These are phyloP conservation scores for Palloptera scutellata DNA, from an alignment of 2,888 invertebrate species.

Conservation along the genomic window DNA sequence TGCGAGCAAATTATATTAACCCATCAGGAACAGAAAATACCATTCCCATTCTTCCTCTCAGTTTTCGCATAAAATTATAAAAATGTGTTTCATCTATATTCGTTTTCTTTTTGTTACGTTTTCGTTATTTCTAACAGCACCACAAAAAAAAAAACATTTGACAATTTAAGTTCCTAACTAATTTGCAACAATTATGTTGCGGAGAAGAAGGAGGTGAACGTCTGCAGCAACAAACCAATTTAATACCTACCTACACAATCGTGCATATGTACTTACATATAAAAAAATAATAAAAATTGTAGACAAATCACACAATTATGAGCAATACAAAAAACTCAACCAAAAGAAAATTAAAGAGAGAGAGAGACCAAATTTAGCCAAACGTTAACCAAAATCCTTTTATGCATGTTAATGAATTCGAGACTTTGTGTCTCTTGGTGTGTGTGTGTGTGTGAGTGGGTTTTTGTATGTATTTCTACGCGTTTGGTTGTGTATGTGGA, in stretches of 20 bases:
- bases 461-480: no score
- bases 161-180: slow-evolving; percentile 53
- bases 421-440: background rate
- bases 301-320: slow-evolving; percentile 19
- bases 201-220: background rate
- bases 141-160: slow-evolving; percentile 3
- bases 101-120: slow-evolving; percentile 10
- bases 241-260: background rate
- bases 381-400: slow-evolving; percentile 23
- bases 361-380: slow-evolving; percentile 13
- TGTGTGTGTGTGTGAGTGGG: no score
- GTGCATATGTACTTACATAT: background rate
- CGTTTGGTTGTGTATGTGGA: background rate
- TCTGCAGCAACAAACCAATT: background rate
- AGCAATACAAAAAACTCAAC: background rate
- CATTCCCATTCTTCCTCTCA: no score
- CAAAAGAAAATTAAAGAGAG: no score
- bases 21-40: background rate
- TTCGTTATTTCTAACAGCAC: background rate
- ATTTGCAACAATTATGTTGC: slow-evolving; percentile 53
- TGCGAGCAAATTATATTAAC: slow-evolving; percentile 9
- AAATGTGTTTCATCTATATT: slow-evolving; percentile 2
- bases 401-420: slow-evolving; percentile 28
- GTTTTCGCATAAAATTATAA: slow-evolving; percentile 35
- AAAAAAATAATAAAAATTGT: background rate